A percentile compares a stretch with the other conserved stretches of the same genome.
Conservation (phyloP, 2,113 vertebrate genomes). For the Campylorhamphus procurvoides region DNA sequence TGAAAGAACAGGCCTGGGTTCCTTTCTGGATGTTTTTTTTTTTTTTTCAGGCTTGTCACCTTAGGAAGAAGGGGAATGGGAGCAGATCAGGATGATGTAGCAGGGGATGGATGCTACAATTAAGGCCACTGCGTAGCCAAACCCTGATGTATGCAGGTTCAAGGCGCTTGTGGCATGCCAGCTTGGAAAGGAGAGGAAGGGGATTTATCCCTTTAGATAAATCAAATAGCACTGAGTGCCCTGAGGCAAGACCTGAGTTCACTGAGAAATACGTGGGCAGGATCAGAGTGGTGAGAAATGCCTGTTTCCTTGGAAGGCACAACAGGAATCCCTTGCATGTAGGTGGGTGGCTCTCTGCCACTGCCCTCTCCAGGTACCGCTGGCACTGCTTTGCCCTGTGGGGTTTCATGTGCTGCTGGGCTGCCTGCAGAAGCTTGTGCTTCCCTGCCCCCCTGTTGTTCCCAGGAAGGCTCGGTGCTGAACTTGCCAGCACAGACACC, state of each 20-base stretch:
- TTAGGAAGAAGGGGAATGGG: neutral
- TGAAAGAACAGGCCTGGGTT: neutral
- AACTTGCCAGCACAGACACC: neutral
- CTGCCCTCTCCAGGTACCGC: neutral
- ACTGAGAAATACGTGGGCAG: neutral
- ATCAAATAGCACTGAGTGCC: neutral
- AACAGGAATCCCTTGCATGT: neutral
- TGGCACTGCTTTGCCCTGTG: accelerated
- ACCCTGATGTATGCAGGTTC: neutral
- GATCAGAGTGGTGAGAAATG: neutral
- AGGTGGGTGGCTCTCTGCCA: neutral
- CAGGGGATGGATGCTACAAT: neutral
- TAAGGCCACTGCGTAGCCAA: neutral
- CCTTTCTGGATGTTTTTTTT: accelerated
- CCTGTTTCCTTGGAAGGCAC: neutral
- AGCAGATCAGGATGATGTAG: neutral
- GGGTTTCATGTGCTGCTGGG: accelerated
- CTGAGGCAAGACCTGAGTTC: neutral
- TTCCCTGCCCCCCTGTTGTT: neutral
- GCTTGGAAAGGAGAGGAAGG: neutral
- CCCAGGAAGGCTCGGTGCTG: neutral
- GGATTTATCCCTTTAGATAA: neutral
- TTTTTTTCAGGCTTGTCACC: neutral
- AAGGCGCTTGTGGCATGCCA: neutral
- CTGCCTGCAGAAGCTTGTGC: neutral